A percentile compares a stretch with the other conserved stretches of the same genome.
Conservation (phyloP, 2,888 invertebrate species). For the Panopea generosa region DNA sequence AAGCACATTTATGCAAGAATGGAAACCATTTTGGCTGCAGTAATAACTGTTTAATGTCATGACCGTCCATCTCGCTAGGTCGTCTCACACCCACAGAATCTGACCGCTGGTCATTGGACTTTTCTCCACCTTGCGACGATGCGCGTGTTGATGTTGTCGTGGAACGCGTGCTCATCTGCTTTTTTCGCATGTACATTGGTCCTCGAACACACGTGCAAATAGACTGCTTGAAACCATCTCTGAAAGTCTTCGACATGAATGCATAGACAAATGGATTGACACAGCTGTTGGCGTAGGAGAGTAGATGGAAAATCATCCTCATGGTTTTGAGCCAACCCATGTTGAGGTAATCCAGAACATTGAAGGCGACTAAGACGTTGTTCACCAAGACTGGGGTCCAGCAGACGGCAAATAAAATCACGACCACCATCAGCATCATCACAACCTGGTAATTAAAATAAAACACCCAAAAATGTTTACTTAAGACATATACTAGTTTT, state of each 20-base stretch:
- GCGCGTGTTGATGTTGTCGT: slow-evolving; percentile 60
- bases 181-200: slow-evolving; percentile 48
- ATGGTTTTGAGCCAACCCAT: slow-evolving; percentile 88
- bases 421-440: slow-evolving; percentile 91
- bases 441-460: slow-evolving; percentile 88
- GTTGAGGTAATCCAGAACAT: slow-evolving; percentile 86
- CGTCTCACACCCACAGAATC: slow-evolving; percentile 46
- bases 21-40: too few relatives aligned
- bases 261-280: slow-evolving; percentile 91
- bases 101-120: slow-evolving; percentile 17
- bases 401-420: slow-evolving; percentile 89
- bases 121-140: slow-evolving; percentile 42
- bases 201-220: slow-evolving; percentile 67
- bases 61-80: slow-evolving; percentile 51
- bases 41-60: slow-evolving; percentile 20
- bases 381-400: slow-evolving; percentile 90
- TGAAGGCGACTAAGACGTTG: slow-evolving; percentile 89
- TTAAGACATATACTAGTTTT: too few relatives aligned
- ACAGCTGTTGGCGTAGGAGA: slow-evolving; percentile 91
- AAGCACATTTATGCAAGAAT: too few relatives aligned
- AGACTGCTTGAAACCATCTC: slow-evolving; percentile 85
- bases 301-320: slow-evolving; percentile 88
- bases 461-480: too few relatives aligned
- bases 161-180: slow-evolving; percentile 51
- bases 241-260: slow-evolving; percentile 91